Percentiles rank a stretch among this genome's conserved stretches.
These are phyloP conservation scores for Drosophila mulleri DNA, from an alignment of 2,888 invertebrate species.

Conservation along the genomic window DNA sequence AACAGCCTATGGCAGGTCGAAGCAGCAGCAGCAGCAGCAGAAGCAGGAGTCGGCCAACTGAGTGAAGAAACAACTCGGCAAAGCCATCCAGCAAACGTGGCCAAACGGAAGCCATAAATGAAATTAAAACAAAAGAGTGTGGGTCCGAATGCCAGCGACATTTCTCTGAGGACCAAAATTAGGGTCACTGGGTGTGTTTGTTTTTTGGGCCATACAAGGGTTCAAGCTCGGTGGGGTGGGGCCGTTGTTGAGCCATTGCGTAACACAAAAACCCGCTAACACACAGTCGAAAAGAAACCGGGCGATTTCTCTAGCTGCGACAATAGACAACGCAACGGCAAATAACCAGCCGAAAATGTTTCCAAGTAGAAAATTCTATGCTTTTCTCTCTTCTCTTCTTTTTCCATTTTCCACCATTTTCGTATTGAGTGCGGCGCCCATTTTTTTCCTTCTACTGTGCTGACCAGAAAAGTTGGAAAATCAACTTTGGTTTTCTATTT, in stretches of 20 bases:
- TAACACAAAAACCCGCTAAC: slow-evolving; percentile 70
- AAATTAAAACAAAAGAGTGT: slow-evolving; percentile 71
- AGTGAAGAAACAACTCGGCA: slow-evolving; percentile 52
- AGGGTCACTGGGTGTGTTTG: slow-evolving; percentile 84
- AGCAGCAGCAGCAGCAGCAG: not conserved
- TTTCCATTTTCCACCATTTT: slow-evolving; percentile 51
- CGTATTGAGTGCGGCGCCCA: slow-evolving; percentile 72
- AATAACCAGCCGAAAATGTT: slow-evolving; percentile 56
- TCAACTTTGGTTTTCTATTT: slow-evolving; percentile 55
- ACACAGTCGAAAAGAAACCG: slow-evolving; percentile 43
- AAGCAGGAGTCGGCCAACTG: slow-evolving; percentile 35
- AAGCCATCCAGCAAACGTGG: slow-evolving; percentile 52
- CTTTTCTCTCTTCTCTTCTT: slow-evolving; percentile 19
- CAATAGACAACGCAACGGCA: slow-evolving; percentile 42
- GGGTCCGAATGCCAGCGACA: slow-evolving; percentile 57
- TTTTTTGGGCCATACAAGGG: slow-evolving; percentile 48
- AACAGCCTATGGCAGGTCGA: slow-evolving; percentile 7
- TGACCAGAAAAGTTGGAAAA: slow-evolving; percentile 66
- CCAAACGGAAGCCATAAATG: slow-evolving; percentile 80
- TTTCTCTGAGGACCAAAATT: slow-evolving; percentile 82
- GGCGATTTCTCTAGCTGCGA: slow-evolving; percentile 28
- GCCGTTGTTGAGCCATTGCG: slow-evolving; percentile 50
- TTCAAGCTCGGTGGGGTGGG: slow-evolving; percentile 3
- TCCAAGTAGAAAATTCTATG: slow-evolving; percentile 66
- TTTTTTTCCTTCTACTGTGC: slow-evolving; percentile 37